Evolutionary conservation across 1,140 invertebrate genomes (phyloP).

Genomic region (Yoshiicerus persimilis): DNA sequence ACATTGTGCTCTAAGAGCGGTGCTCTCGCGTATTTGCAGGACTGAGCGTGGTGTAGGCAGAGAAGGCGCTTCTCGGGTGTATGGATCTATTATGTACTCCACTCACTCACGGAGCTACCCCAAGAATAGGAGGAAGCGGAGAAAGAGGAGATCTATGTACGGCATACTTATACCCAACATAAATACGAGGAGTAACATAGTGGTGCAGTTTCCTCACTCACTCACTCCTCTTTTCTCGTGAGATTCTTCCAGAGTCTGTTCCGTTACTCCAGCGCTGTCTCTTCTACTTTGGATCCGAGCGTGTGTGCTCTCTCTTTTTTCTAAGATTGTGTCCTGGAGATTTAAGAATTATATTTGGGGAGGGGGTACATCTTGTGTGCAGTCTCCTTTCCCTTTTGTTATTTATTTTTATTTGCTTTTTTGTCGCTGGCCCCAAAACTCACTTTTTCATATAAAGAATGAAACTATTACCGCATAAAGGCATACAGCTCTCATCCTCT

Average conservation of each 20-base stretch:
- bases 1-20: background rate
- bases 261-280: background rate
- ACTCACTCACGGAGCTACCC: background rate
- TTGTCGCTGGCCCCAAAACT: constrained; percentile 12
- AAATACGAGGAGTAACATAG: background rate
- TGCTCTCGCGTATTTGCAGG: background rate
- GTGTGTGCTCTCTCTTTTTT: background rate
- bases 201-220: background rate
- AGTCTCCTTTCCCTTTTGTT: background rate
- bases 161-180: too few species aligned
- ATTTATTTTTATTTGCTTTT: constrained; percentile 24
- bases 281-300: background rate
- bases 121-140: background rate
- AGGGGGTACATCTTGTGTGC: background rate
- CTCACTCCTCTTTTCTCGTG: background rate
- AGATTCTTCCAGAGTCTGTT: background rate
- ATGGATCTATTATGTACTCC: background rate
- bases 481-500: constrained; percentile 9
- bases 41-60: background rate
- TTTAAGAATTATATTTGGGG: constrained; percentile 32
- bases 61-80: background rate
- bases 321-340: constrained; percentile 29
- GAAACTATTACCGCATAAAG: background rate
- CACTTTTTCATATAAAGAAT: background rate
- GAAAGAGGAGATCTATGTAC: background rate